Evolutionary conservation across 2,888 invertebrate genomes (phyloP).

Genomic region (Drosophila emarginata): DNA sequence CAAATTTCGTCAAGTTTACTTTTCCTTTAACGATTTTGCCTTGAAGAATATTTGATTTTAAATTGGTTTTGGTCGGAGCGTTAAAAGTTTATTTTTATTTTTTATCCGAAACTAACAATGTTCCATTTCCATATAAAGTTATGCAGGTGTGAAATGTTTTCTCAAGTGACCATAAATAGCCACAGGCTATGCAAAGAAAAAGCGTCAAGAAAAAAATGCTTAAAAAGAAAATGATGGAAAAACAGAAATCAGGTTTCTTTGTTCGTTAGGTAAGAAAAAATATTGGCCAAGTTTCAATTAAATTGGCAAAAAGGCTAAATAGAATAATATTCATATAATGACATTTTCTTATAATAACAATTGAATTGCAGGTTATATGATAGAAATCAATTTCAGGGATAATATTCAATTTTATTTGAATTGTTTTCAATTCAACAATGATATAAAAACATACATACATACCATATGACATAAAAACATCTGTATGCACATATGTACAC

Average conservation of each 20-base stretch:
- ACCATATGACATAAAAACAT: too few species aligned
- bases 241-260: conserved; percentile 19
- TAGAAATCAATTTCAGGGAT: too few species aligned
- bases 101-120: conserved; percentile 55
- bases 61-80: conserved; percentile 62
- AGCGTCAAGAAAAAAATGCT: conserved; percentile 5
- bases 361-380: neutral
- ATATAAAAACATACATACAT: too few species aligned
- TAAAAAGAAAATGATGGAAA: neutral
- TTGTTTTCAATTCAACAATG: too few species aligned
- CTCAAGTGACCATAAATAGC: conserved; percentile 56
- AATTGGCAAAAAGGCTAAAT: conserved; percentile 40
- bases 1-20: neutral
- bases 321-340: conserved; percentile 12
- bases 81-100: neutral
- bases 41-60: conserved; percentile 69
- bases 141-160: conserved; percentile 39
- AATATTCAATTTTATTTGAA: too few species aligned
- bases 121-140: conserved; percentile 50
- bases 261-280: conserved; percentile 53
- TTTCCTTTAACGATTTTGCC: neutral
- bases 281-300: conserved; percentile 57
- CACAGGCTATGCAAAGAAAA: conserved; percentile 52
- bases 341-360: conserved; percentile 6
- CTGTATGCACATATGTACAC: too few species aligned